Evolutionary conservation across 2,113 vertebrate species (phyloP).

Genomic region (Hystrix cristata): DNA sequence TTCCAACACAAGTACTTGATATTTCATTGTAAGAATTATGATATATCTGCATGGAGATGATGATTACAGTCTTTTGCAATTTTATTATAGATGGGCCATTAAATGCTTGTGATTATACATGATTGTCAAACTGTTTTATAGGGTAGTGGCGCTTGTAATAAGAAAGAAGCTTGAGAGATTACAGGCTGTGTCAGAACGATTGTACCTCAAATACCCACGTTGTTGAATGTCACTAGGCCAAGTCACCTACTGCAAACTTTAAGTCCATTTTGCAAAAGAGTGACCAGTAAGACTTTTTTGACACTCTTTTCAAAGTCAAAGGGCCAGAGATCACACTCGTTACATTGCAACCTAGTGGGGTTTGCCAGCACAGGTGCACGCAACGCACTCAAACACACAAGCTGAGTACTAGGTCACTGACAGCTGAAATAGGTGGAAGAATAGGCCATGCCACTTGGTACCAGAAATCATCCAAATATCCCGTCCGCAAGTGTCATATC

Average conservation of each 20-base stretch:
- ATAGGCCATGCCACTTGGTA: not conserved
- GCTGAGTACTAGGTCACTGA: not conserved
- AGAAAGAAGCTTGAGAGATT: not conserved
- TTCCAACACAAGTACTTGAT: not conserved
- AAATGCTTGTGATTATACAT: slow-evolving; percentile 11
- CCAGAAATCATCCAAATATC: slow-evolving; percentile 24
- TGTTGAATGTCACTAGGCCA: not conserved
- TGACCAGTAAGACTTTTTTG: not conserved
- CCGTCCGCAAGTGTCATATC: not conserved
- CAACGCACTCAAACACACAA: not conserved
- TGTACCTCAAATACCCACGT: not conserved
- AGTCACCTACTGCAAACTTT: not conserved
- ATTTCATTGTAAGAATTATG: not conserved
- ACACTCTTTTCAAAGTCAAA: slow-evolving; percentile 18
- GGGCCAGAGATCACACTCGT: not conserved
- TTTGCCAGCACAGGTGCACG: not conserved
- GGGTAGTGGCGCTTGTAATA: not conserved
- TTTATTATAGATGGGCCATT: not conserved
- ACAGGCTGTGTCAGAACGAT: not conserved
- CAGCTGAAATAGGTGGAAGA: not conserved
- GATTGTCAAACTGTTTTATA: not conserved
- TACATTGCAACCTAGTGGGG: not conserved
- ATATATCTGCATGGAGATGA: not conserved
- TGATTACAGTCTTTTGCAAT: slow-evolving; percentile 17
- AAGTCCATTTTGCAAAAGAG: not conserved